These are phyloP conservation scores for Hystrix brachyura DNA, from an alignment of 2,113 vertebrate species.

Conservation along the genomic window DNA sequence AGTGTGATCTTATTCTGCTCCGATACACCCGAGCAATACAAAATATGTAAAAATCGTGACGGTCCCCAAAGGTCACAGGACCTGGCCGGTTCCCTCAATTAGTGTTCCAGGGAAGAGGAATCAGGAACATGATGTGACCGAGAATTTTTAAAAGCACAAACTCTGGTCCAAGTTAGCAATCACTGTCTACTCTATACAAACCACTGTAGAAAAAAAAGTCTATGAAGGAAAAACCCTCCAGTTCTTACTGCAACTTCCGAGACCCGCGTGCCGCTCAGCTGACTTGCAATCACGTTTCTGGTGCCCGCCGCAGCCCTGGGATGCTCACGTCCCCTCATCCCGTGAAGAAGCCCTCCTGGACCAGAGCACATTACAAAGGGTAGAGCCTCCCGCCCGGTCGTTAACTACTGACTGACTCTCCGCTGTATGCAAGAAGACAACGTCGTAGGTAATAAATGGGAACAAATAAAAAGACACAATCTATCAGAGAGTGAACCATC, in stretches of 20 bases:
- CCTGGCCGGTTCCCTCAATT: not conserved
- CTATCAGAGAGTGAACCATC: not conserved
- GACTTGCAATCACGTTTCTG: not conserved
- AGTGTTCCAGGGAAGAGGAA: not conserved
- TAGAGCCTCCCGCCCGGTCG: not conserved
- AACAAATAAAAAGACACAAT: not conserved
- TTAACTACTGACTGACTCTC: not conserved
- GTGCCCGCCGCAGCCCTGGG: not conserved
- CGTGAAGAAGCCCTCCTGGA: not conserved
- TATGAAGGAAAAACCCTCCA: not conserved
- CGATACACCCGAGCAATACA: not conserved
- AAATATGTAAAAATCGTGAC: not conserved
- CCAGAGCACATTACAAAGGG: not conserved
- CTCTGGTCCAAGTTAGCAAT: not conserved
- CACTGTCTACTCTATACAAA: constrained; percentile 3
- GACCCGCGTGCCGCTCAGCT: not conserved
- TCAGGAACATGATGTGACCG: not conserved
- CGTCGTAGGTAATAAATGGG: not conserved
- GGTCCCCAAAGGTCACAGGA: not conserved
- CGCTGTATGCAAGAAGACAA: not conserved
- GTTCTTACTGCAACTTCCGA: not conserved
- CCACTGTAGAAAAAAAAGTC: not conserved
- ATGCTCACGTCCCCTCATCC: not conserved
- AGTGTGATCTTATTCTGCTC: not conserved
- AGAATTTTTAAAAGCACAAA: constrained; percentile 48